Percentiles rank a stretch among this genome's conserved stretches.
These are phyloP conservation scores for Bombylius major DNA, from an alignment of 2,888 invertebrate genomes.

Conservation along the genomic window DNA sequence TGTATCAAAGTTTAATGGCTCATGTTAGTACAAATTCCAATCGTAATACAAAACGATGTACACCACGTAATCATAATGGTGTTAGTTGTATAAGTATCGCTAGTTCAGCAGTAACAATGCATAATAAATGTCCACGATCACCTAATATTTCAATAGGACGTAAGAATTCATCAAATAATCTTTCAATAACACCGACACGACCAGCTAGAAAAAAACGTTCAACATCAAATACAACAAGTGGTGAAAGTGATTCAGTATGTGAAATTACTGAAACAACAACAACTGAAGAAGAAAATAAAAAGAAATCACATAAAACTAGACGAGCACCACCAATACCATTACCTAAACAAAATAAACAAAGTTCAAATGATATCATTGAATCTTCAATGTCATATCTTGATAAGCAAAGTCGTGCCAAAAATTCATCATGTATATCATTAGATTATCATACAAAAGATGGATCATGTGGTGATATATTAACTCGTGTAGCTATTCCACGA, in stretches of 20 bases:
- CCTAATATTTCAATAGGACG: constrained; percentile 24
- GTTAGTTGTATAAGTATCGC: constrained; percentile 65
- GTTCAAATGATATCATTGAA: constrained; percentile 4
- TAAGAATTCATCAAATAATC: constrained; percentile 27
- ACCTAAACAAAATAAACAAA: neutral
- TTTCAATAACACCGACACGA: constrained; percentile 44
- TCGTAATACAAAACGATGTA: constrained; percentile 38
- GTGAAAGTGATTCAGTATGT: constrained; percentile 47
- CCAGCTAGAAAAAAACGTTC: constrained; percentile 65
- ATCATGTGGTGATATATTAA: constrained; percentile 66
- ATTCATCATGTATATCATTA: neutral
- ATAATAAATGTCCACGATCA: constrained; percentile 25
- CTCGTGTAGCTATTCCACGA: constrained; percentile 74
- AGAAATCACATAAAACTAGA: constrained; percentile 45
- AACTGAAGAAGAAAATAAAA: constrained; percentile 39
- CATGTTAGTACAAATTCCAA: constrained; percentile 50
- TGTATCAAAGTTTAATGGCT: constrained; percentile 77
- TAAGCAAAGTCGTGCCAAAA: constrained; percentile 10
- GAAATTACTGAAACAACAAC: constrained; percentile 38
- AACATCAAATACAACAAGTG: constrained; percentile 47
- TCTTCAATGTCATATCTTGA: constrained; percentile 12
- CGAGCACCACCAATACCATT: constrained; percentile 43
- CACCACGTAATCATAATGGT: constrained; percentile 56
- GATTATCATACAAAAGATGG: constrained; percentile 27
- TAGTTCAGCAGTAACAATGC: constrained; percentile 43